Percentiles rank a stretch among this genome's conserved stretches.
Evolutionary conservation across 1,140 invertebrate genomes (phyloP).

Genomic region (Drosophila pallidifrons): DNA sequence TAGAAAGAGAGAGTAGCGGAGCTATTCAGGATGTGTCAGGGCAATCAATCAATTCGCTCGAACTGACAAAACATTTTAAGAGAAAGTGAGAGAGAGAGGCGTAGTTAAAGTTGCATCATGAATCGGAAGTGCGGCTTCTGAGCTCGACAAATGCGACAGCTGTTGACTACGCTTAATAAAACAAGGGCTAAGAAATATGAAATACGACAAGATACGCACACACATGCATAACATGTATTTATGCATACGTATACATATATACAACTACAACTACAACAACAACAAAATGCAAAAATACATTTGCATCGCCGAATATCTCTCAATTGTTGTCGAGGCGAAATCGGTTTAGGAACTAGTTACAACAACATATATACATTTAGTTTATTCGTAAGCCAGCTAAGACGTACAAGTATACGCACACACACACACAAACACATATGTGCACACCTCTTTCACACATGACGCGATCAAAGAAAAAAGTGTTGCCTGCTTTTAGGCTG

Average conservation of each 20-base stretch:
- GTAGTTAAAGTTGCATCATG: neutral
- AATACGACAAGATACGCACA: conserved; percentile 2
- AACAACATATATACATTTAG: neutral
- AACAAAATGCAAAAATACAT: neutral
- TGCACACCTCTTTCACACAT: conserved; percentile 16
- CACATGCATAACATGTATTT: neutral
- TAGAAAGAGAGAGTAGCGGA: conserved; percentile 27
- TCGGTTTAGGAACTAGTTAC: conserved; percentile 29
- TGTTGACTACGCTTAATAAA: conserved; percentile 22
- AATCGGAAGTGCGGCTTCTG: conserved; percentile 13
- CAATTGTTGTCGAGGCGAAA: neutral
- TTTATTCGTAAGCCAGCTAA: conserved; percentile 10
- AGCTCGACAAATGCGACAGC: conserved; percentile 26
- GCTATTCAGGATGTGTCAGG: conserved; percentile 12
- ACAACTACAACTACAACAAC: conserved; percentile 5
- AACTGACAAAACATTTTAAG: neutral
- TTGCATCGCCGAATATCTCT: too few relatives aligned
- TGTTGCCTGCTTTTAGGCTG: conserved; percentile 61
- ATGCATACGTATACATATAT: conserved; percentile 4
- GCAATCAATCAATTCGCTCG: conserved; percentile 37
- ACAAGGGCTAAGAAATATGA: conserved; percentile 2
- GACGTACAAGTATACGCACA: conserved; percentile 5
- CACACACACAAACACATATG: conserved; percentile 16
- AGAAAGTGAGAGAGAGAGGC: neutral
- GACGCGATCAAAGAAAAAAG: conserved; percentile 10